Evolutionary conservation across 2,113 vertebrate genomes (phyloP), one percentile per base, ranked within the genome.

Genomic region (Phalacrocorax pelagicus): DNA sequence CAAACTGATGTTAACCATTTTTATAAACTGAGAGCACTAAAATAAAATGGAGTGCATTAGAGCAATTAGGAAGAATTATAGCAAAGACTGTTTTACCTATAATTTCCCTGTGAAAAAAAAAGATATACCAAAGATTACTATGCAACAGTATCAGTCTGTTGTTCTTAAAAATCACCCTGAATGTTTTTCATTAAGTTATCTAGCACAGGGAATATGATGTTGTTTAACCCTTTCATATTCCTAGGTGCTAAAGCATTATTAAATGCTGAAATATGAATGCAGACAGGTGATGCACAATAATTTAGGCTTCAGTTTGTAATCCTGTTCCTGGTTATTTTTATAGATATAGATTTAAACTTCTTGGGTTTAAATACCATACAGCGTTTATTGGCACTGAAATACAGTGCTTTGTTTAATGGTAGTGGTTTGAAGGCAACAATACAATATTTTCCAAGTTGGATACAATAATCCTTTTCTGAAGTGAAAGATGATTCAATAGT

Each of bases 31-130:
- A 93, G 81, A 94, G 93, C 66, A 91, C 73, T 83, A 95, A 96
- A 96, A 96, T 97, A 94, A 94, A 96, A 93, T 42, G 57, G 97
- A 96, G 73, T 49, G 27, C 81, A 95, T 94, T 94, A 92, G 46
- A 87, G n/a, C 51, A 97, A 96, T 97, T 97, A 96, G 85, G 82
- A 96, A 93, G 77, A 97, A 95, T 94, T 95, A 91, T 49, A 85
- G 80, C 27, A 75, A 96, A 92, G 38, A 78, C 87, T 95, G 66
- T 89, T 70, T 96, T 85, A 90, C 49, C 71, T 91, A 40, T 34
- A 49, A 86, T 59, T 94, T 94, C 57, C 19, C 49, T 42, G 40
- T 65, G 36, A 66, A 89, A 73, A 59, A 23, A 75, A 69, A 66
- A 63, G 10, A 67, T 14, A 27, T 11, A 16, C 24, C 40, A 89